A percentile compares a stretch with the other conserved stretches of the same genome.
Conservation (phyloP, 1,140 invertebrate genomes). For the Drosophila pandora region DNA sequence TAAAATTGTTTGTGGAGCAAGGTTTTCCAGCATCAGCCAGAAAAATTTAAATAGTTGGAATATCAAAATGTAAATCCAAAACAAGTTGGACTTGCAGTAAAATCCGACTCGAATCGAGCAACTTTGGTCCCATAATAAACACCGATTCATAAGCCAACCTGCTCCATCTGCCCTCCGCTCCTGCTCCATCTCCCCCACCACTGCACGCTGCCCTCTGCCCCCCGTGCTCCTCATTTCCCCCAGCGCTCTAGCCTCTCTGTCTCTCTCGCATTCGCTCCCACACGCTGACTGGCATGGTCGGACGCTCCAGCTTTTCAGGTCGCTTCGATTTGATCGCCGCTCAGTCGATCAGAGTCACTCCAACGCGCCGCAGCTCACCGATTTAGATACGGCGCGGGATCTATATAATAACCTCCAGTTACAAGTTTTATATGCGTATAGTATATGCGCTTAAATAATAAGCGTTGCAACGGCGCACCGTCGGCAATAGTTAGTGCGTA, state of each 20-base stretch:
- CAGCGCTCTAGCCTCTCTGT: conserved; percentile 3
- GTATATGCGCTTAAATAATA: conserved; percentile 23
- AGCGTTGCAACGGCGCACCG: conserved; percentile 28
- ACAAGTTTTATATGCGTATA: conserved; percentile 21
- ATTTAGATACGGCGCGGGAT: conserved; percentile 51
- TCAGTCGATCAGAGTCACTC: conserved; percentile 81
- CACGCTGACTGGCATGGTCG: background rate
- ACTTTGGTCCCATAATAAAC: conserved; percentile 33
- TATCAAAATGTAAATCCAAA: conserved; percentile 16
- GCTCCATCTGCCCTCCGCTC: conserved; percentile 5
- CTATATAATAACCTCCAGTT: conserved; percentile 7
- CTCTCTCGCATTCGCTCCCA: conserved; percentile 14
- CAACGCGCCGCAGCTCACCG: conserved; percentile 61
- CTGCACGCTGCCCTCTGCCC: background rate
- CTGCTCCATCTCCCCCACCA: background rate
- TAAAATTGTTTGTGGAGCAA: conserved; percentile 17
- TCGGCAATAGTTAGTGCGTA: conserved; percentile 27
- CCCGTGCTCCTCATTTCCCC: background rate
- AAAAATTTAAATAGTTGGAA: conserved; percentile 12
- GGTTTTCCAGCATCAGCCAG: conserved; percentile 15
- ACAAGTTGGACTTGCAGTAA: conserved; percentile 24
- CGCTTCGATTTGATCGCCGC: conserved; percentile 65
- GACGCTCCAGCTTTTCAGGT: conserved; percentile 42
- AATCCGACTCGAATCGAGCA: conserved; percentile 13
- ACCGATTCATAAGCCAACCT: conserved; percentile 23